phyloP scores from a whole-genome alignment of 37 sponge, comb jelly and placozoan genomes.

The Tethya wilhelma region DNA sequence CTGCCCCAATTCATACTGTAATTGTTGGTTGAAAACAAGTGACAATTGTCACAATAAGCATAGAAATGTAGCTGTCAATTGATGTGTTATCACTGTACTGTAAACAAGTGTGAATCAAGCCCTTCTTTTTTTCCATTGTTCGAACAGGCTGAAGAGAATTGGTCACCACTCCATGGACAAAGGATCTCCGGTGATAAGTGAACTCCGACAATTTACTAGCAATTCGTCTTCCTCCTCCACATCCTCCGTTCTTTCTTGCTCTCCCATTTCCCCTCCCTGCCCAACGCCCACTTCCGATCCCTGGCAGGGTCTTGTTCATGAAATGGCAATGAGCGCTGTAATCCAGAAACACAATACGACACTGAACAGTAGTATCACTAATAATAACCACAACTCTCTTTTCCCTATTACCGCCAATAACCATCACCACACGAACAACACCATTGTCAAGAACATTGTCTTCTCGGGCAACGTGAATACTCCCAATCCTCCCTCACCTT shows the following conservation, averaged over 20 bases:
- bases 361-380: not conserved
- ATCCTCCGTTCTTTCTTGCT: not conserved
- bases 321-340: constrained; percentile 64
- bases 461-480: too few relatives aligned
- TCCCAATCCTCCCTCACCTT: not conserved
- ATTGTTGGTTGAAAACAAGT: too few relatives aligned
- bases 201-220: not conserved
- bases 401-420: not conserved
- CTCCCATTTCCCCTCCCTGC: not conserved
- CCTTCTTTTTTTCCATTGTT: too few relatives aligned
- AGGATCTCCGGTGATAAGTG: not conserved
- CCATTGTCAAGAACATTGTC: constrained; percentile 5
- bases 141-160: too few relatives aligned
- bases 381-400: not conserved
- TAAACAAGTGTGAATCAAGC: too few relatives aligned
- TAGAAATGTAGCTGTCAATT: too few relatives aligned
- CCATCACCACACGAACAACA: constrained; percentile 2
- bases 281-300: constrained; percentile 1
- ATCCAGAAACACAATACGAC: constrained; percentile 51
- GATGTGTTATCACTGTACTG: too few relatives aligned
- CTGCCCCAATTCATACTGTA: too few relatives aligned
- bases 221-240: not conserved
- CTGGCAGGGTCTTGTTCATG: constrained; percentile 17
- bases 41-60: too few relatives aligned
- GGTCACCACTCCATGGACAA: not conserved